Conservation (phyloP, 1,140 invertebrate genomes). For the Drosophila nigrodunni region DNA sequence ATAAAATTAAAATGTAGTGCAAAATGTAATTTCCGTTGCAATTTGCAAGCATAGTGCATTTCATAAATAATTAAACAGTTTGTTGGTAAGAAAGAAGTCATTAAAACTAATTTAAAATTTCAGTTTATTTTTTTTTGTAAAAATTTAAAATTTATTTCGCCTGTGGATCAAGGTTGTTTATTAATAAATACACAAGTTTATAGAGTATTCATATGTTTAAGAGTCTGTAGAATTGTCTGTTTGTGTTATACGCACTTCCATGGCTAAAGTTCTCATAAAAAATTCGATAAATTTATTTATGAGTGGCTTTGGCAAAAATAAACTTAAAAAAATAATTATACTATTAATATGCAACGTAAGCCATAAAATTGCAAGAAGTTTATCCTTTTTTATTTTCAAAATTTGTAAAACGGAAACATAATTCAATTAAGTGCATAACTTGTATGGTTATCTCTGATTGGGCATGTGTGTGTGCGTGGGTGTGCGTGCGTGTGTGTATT, state of each 20-base stretch:
- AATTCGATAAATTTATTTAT: neutral
- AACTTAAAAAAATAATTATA: neutral
- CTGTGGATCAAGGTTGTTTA: neutral
- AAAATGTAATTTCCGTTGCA: conserved; percentile 2
- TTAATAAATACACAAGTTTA: neutral
- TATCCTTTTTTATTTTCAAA: neutral
- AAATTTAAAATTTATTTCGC: neutral
- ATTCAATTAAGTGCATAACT: conserved; percentile 18
- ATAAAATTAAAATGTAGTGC: neutral
- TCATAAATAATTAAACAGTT: neutral
- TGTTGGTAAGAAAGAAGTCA: too few species aligned
- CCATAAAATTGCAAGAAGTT: conserved; percentile 13
- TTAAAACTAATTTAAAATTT: neutral
- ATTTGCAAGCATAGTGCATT: neutral
- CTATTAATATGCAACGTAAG: conserved; percentile 11
- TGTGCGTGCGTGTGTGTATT: conserved; percentile 7
- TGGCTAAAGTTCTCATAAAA: neutral
- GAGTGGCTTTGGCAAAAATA: neutral
- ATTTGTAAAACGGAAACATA: conserved; percentile 16
- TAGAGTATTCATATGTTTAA: neutral
- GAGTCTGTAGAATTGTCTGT: neutral
- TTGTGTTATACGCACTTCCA: neutral
- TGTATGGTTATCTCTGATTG: neutral
- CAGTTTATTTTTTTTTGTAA: neutral
- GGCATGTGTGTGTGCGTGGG: neutral